Evolutionary conservation across 1,140 invertebrate genomes (phyloP).

Genomic region (Calycopis cecrops): DNA sequence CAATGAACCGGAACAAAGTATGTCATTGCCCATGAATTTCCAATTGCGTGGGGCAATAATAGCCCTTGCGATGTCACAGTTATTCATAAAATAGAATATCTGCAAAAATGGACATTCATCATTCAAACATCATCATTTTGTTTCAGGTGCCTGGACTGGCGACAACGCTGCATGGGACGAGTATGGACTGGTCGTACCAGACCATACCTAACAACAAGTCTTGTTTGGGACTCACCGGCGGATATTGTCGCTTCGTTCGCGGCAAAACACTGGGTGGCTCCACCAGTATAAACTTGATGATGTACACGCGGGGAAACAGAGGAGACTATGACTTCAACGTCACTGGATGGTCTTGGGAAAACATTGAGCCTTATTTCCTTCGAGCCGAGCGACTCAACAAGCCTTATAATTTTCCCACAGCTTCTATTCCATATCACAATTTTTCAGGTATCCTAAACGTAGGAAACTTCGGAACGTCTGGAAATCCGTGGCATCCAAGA

Average conservation of each 20-base stretch:
- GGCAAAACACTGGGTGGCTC: conserved; percentile 81
- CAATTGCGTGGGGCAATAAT: too few relatives aligned
- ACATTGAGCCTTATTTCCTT: conserved; percentile 10
- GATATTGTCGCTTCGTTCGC: conserved; percentile 44
- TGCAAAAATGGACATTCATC: background rate
- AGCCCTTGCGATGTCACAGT: too few relatives aligned
- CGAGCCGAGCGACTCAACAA: conserved; percentile 33
- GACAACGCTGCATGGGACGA: conserved; percentile 26
- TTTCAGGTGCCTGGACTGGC: conserved; percentile 38
- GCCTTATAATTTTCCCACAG: conserved; percentile 26
- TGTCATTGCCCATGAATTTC: too few relatives aligned
- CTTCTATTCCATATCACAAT: conserved; percentile 69
- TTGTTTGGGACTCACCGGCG: conserved; percentile 31
- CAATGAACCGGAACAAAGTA: too few relatives aligned
- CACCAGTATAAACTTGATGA: conserved; percentile 87
- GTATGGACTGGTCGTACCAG: conserved; percentile 42
- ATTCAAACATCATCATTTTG: too few relatives aligned
- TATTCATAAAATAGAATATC: background rate
- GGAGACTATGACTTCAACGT: conserved; percentile 73
- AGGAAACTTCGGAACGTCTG: conserved; percentile 75
- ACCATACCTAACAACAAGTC: conserved; percentile 44
- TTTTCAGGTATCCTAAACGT: conserved; percentile 76
- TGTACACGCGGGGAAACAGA: conserved; percentile 85
- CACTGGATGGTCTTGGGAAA: conserved; percentile 42
- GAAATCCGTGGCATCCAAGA: conserved; percentile 68